Base-by-base conservation (phyloP, 1,140 invertebrate genomes). In the Phortica variegata region DNA sequence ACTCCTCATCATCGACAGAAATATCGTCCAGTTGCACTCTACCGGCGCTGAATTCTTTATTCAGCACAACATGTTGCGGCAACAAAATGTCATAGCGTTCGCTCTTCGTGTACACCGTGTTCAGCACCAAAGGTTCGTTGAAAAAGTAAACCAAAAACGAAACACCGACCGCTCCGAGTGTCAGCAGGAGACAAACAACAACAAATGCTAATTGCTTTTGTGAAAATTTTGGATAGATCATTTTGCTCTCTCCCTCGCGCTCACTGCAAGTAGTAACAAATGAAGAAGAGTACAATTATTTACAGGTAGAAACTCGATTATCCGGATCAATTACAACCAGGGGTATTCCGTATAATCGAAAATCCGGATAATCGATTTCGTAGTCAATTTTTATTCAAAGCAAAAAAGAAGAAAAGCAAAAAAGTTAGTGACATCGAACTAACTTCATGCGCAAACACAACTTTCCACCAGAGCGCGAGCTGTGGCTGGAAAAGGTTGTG, bases 191-290 rank as follows among this genome's bases (percentile, higher is more conserved):
- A 15, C 33, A 43, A n/a, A 49, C 13, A 10, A 40, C 26, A 18
- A 43, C 16, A 3, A 49, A 21, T 7, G 39, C 47, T 15, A 49
- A 10, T 16, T 41, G 19, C 4, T 39, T 29, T 10, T 19, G 39
- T 9, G 40, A 21, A 42, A 43, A 37, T 12, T 32, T 40, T 23
- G 47, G 32, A 41, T 49, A 49, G 5, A 39, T 10, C 13, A 16
- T 39, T 2, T 39, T 39, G 29, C 29, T 31, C 29, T 8, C 29
- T 8, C 29, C 7, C 29, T 31, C 29, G 12, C 29, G 12, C 7
- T 12, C 29, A 31, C 29, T 31, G 29, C 29, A 12, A 31, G 29
- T 31, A 12, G 29, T 7, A 12, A 12, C 29, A 12, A 31, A 12
- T 31, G 29, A 12, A 12, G 29, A 12, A 7, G 29, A 31, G 29